Conservation (phyloP, 2,113 vertebrate genomes). For the Sturnira hondurensis region DNA sequence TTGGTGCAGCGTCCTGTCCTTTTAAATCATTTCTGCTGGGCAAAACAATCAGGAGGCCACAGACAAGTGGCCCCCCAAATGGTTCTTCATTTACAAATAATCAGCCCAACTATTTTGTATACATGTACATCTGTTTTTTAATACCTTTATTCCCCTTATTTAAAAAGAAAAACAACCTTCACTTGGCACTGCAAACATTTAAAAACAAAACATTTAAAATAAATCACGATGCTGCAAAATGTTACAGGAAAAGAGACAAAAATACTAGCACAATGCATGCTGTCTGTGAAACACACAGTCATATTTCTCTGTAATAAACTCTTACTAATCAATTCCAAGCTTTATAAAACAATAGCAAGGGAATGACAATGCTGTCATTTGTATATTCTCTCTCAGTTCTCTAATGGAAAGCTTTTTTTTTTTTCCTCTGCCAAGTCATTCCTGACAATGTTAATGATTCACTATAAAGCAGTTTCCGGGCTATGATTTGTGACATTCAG, state of each 20-base stretch:
- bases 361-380: slow-evolving; percentile 86
- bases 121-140: background rate
- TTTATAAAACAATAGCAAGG: slow-evolving; percentile 82
- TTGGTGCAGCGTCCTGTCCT: background rate
- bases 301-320: slow-evolving; percentile 74
- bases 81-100: slow-evolving; percentile 6
- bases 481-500: slow-evolving; percentile 98
- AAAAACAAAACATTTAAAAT: slow-evolving; percentile 50
- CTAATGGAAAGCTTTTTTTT: slow-evolving; percentile 84
- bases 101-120: background rate
- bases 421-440: slow-evolving; percentile 90
- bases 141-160: background rate
- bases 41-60: background rate
- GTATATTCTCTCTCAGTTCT: slow-evolving; percentile 83
- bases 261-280: background rate
- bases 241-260: background rate
- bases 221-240: background rate
- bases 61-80: background rate
- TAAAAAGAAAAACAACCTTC: background rate
- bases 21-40: background rate
- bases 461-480: slow-evolving; percentile 90
- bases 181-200: slow-evolving; percentile 11
- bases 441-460: slow-evolving; percentile 99
- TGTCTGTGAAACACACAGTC: background rate
- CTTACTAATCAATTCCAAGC: slow-evolving; percentile 81